Evolutionary conservation across 2,113 vertebrate genomes (phyloP).

Genomic region (Sminthopsis crassicaudata): DNA sequence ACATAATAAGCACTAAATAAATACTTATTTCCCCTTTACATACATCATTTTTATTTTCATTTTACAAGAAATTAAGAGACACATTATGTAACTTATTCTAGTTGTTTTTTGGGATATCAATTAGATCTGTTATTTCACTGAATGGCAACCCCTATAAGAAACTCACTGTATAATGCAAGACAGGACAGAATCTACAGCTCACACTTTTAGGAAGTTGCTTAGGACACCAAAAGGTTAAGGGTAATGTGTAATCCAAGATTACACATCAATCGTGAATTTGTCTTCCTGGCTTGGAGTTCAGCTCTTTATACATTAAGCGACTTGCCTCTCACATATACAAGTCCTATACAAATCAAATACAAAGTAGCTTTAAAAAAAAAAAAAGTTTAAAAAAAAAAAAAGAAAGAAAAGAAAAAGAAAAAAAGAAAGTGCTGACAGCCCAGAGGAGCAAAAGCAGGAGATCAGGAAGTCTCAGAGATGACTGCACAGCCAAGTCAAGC

Average conservation of each 20-base stretch:
- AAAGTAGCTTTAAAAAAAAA: not conserved
- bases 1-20: not conserved
- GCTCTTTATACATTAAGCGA: not conserved
- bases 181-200: not conserved
- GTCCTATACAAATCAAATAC: not conserved
- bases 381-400: not conserved
- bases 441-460: not conserved
- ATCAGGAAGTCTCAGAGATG: not conserved
- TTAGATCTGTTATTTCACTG: not conserved
- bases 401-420: too few relatives aligned
- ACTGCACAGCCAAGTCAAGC: not conserved
- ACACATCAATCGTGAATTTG: not conserved
- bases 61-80: not conserved
- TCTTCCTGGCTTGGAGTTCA: not conserved
- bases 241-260: too few relatives aligned
- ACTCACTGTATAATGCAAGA: not conserved
- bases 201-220: not conserved
- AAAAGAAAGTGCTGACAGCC: not conserved
- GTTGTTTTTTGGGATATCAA: not conserved
- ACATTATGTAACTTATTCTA: not conserved
- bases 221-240: not conserved
- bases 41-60: not conserved
- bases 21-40: not conserved
- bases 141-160: not conserved
- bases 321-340: not conserved